phyloP scores from a whole-genome alignment of 2,888 invertebrate species.

The Hyppa rectilinea region DNA sequence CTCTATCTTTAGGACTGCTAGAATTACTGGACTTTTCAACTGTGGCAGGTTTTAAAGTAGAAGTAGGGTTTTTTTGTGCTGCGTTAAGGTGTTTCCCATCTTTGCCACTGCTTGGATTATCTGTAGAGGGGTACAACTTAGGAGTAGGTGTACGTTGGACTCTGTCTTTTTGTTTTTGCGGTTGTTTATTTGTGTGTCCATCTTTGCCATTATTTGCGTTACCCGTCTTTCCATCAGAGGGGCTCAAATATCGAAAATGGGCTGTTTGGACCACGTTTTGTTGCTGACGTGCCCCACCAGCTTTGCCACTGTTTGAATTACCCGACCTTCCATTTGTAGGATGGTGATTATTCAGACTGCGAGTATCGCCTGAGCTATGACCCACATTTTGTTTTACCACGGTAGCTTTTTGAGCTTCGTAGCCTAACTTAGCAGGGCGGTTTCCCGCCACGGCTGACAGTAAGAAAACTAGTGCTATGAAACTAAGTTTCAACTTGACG shows the following conservation, averaged over 20 bases:
- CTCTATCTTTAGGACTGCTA: neutral
- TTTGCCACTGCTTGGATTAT: neutral
- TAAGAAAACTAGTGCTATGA: too few relatives aligned
- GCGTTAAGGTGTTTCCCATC: neutral
- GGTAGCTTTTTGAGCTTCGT: neutral
- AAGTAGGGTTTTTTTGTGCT: neutral
- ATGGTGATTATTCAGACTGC: neutral
- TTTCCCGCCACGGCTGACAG: too few relatives aligned
- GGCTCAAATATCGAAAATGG: neutral
- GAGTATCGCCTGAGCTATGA: neutral
- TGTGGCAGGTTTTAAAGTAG: neutral
- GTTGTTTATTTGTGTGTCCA: too few relatives aligned
- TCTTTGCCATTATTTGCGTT: neutral
- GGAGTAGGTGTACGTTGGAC: too few relatives aligned
- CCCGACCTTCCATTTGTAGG: neutral
- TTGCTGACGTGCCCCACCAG: neutral
- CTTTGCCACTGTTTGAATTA: neutral
- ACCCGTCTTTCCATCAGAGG: neutral
- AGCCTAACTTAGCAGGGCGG: neutral
- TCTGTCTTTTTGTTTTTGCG: too few relatives aligned
- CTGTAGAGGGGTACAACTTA: too few relatives aligned
- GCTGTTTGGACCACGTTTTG: neutral
- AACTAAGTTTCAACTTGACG: too few relatives aligned
- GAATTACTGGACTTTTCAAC: neutral
- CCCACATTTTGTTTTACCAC: neutral